Evolutionary conservation across 2,113 vertebrate species (phyloP), one percentile per base, ranked within the genome.

Genomic region (Dipodomys stephensi): DNA sequence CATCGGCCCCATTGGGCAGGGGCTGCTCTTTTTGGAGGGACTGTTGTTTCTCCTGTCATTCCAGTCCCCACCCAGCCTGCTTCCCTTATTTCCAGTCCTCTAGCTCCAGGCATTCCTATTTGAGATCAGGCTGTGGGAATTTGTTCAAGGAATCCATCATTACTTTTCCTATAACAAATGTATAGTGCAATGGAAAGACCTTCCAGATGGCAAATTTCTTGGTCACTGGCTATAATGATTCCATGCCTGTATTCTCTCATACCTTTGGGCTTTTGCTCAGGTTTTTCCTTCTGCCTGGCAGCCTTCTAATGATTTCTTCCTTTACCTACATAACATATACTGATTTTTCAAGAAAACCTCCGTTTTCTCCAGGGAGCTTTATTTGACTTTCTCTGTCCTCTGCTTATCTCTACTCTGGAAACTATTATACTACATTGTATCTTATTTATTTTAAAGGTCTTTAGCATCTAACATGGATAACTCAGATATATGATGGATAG

Each of bases 181-280:
- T 46, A 67, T 20, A 68, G 71, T 67, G 65, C 90, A 90, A 67
- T 88, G 79, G 78, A 96, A 94, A 94, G 85, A 39, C 46, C 92
- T 95, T 91, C 73, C 90, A 96, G 74, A 83, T 86, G 91, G 90
- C 0, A 27, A 92, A 46, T 87, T 96, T 94, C 60, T 95, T 89
- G 67, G 79, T 92, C 49, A 39, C 44, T 81, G 80, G 64, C 69
- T 78, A n/a, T 69, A 73, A 88, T 23, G 22, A 67, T 91, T 64
- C 73, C 11, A 4, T 90, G 35, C 71, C 44, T 19, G 25, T 53
- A 22, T 73, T 91, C 81, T 93, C 32, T 78, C 79, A 92, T 4
- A 85, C 39, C 78, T 92, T 88, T 88, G 67, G 9, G 19, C 91
- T 76, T 86, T 87, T 84, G 77, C 77, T 86, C 25, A 94, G 72